Evolutionary conservation across 1,140 invertebrate species (phyloP).

Genomic region (Hylyphantes graminicola): DNA sequence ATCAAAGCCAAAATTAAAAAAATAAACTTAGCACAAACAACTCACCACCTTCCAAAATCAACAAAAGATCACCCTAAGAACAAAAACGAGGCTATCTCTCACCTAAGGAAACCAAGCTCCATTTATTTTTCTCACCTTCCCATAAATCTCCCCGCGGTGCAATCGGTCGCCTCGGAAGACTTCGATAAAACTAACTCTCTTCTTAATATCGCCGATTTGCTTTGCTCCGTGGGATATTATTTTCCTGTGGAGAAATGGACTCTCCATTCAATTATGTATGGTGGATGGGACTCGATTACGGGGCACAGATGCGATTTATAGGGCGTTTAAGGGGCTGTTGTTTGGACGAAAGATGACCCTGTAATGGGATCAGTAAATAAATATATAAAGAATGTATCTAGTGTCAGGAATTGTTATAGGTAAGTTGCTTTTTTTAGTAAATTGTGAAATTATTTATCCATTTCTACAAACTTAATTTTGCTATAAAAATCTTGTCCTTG

Average conservation of each 20-base stretch:
- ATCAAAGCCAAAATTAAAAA: too few relatives aligned
- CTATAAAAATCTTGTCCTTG: too few relatives aligned
- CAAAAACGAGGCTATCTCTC: neutral
- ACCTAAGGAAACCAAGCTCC: neutral
- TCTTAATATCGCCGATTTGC: slow-evolving; percentile 36
- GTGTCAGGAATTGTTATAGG: too few relatives aligned
- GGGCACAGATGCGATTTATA: neutral
- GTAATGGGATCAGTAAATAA: too few relatives aligned
- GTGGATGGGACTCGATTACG: neutral
- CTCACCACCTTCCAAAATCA: neutral
- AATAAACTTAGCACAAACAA: neutral
- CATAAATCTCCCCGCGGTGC: slow-evolving; percentile 20
- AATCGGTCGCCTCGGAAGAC: slow-evolving; percentile 35
- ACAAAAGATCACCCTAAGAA: neutral
- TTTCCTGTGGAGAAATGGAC: slow-evolving; percentile 1
- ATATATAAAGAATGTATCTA: too few relatives aligned
- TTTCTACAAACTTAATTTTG: too few relatives aligned
- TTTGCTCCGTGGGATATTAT: slow-evolving; percentile 7
- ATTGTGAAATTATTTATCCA: too few relatives aligned
- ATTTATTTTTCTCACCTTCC: slow-evolving; percentile 43
- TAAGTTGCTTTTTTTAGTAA: too few relatives aligned
- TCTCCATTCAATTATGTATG: slow-evolving; percentile 36
- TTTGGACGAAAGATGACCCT: too few relatives aligned
- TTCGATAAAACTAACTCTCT: slow-evolving; percentile 42
- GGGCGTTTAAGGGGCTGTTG: neutral